Evolutionary conservation across 2,113 vertebrate species (phyloP), one percentile per base, ranked within the genome.

Genomic region (Tetrao urogallus): DNA sequence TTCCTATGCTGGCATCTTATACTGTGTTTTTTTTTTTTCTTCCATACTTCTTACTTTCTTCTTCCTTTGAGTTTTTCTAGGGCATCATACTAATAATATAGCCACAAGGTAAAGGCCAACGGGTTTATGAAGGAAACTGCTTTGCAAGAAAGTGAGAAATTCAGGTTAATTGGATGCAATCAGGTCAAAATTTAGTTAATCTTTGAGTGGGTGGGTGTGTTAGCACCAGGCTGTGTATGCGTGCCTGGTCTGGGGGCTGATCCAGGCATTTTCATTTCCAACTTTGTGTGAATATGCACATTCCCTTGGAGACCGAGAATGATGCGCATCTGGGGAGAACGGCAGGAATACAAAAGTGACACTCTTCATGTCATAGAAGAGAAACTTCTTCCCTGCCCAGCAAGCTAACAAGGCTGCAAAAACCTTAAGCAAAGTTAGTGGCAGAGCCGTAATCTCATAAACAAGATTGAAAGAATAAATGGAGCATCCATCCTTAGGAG

Each of bases 101-200:
- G 94, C 95, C 95, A 95, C 21, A 56, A 96, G 94, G 94, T 95
- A 95, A 97, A 96, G 94, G 93, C 96, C 92, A 93, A 48, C 0
- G 40, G 96, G 95, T 90, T 96, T 96, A 83, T 0, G 1, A 94
- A 94, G 72, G 84, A 95, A 97, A 90, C 80, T 47, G 84, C 88
- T 95, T 95, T 95, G 79, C 63, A 74, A 92, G 76, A 95, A 96
- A 92, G 93, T 96, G 87, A 94, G 93, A 97, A 97, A 97, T 97
- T 96, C 96, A 96, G 97, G 97, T 97, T 97, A 97, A 97, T 97
- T 97, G 89, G 94, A 97, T 97, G 96, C 86, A 97, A 96, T 81
- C 89, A 92, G 95, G 96, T 93, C 95, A 97, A 96, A 97, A 95
- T 96, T 93, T 83, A 96, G 95, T 96, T 95, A 97, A 94, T 96